Percentiles rank a stretch among this genome's conserved stretches.
Evolutionary conservation across 2,888 invertebrate species (phyloP).

Genomic region (Papilio protenor): DNA sequence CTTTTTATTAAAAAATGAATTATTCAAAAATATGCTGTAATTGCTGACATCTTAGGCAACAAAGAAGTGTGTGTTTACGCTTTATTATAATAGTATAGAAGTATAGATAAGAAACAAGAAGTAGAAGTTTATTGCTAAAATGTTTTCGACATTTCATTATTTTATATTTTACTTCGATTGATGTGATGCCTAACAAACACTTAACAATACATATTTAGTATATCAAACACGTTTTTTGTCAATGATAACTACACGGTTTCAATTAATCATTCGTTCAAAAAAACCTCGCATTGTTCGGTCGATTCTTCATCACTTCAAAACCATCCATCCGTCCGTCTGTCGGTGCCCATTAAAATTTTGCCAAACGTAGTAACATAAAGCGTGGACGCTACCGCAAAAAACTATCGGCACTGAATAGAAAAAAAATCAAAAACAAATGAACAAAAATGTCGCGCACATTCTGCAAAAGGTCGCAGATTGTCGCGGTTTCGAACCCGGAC

Average conservation of each 20-base stretch:
- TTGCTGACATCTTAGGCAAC: no score
- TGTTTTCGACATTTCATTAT: not conserved
- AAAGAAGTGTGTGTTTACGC: no score
- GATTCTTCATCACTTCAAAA: conserved; percentile 34
- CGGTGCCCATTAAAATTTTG: conserved; percentile 53
- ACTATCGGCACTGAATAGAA: conserved; percentile 78
- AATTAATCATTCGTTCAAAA: conserved; percentile 6
- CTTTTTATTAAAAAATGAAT: no score
- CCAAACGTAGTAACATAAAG: conserved; percentile 57
- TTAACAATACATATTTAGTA: not conserved
- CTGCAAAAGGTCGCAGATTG: conserved; percentile 79
- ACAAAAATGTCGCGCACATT: conserved; percentile 63
- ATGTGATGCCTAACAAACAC: not conserved
- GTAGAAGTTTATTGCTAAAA: not conserved
- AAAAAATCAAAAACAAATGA: conserved; percentile 58
- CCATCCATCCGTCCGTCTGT: conserved; percentile 29
- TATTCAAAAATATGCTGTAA: no score
- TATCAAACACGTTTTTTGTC: not conserved
- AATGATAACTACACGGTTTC: not conserved
- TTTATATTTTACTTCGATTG: not conserved
- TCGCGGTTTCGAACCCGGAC: conserved; percentile 70
- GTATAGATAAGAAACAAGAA: no score
- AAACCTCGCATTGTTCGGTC: conserved; percentile 8
- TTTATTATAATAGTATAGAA: no score
- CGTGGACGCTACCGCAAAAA: conserved; percentile 76